Evolutionary conservation across 2,113 vertebrate genomes (phyloP), one percentile per base, ranked within the genome.

Genomic region (Entomyzon cyanotis): DNA sequence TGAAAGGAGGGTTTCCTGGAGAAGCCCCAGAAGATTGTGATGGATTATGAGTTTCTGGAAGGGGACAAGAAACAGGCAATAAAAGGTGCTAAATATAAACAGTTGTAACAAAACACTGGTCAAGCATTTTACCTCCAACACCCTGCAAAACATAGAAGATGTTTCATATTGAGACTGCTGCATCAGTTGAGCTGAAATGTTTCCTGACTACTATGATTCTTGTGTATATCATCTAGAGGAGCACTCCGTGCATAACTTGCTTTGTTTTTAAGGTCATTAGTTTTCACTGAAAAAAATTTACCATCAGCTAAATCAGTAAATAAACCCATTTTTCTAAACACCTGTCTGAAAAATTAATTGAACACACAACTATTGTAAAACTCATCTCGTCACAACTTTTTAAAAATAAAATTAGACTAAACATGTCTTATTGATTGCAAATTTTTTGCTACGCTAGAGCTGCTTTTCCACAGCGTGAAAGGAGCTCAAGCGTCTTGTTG

Each of bases 401-500:
- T 8, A 22, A 87, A 85, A 96, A 91, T 96, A 89, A 95, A 95
- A 82, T 75, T 11, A 56, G 95, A 62, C 22, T 87, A 67, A 96
- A 89, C 28, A 14, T 79, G 41, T 33, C 33, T 80, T 92, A 76
- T 74, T 70, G 74, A 87, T 41, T 65, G 75, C 82, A 95, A 6
- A 3, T 58, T 85, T 91, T 94, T 94, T 87, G 42, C 50, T 93
- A 67, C 59, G 52, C 52, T 75, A 41, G 30, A 63, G 67, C 84
- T 93, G 1, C 68, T 93, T 86, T 65, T 70, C 58, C 16, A 15
- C 41, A 64, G 74, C 0, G 0, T 60, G 49, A 69, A 94, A 82
- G 58, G 49, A 93, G 69, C 91, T 84, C 39, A 37, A 20, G 27
- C 5, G 0, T 78, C 80, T 78, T 84, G 12, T 18, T 68, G 86